Evolutionary conservation across 35 echinoderm and acorn worm species (phyloP).

Genomic region (Apostichopus parvimensis): DNA sequence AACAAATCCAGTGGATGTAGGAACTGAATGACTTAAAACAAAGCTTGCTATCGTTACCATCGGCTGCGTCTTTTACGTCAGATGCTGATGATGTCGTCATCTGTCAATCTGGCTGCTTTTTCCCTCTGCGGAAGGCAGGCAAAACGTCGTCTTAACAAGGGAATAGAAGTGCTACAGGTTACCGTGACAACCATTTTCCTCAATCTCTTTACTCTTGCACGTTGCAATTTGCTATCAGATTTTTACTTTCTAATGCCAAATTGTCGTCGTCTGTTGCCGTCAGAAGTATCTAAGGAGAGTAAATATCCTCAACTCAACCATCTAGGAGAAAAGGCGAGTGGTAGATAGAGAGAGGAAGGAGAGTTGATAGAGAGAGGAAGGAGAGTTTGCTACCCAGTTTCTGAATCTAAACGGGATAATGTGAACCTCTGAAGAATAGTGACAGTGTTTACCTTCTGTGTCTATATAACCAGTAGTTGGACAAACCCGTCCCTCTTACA

Average conservation of each 20-base stretch:
- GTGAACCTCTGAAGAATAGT: too few species aligned
- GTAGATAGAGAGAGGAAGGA: not conserved
- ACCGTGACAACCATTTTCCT: conserved; percentile 21
- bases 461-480: too few species aligned
- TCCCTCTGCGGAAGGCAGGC: not conserved
- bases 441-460: too few species aligned
- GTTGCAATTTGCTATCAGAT: not conserved
- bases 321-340: not conserved
- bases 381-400: too few species aligned
- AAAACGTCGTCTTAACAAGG: conserved; percentile 18
- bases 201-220: not conserved
- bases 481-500: too few species aligned
- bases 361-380: not conserved
- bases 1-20: too few species aligned
- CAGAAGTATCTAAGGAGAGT: conserved; percentile 3
- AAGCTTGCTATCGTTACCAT: not conserved
- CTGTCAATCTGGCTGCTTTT: not conserved
- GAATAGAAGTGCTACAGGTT: conserved; percentile 54
- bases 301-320: not conserved
- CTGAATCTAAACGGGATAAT: too few species aligned
- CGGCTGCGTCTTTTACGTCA: not conserved
- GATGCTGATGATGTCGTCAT: not conserved
- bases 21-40: not conserved
- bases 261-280: conserved; percentile 17
- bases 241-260: conserved; percentile 6